These are phyloP conservation scores for Apis dorsata DNA, from an alignment of 1,140 invertebrate species.

Conservation along the genomic window DNA sequence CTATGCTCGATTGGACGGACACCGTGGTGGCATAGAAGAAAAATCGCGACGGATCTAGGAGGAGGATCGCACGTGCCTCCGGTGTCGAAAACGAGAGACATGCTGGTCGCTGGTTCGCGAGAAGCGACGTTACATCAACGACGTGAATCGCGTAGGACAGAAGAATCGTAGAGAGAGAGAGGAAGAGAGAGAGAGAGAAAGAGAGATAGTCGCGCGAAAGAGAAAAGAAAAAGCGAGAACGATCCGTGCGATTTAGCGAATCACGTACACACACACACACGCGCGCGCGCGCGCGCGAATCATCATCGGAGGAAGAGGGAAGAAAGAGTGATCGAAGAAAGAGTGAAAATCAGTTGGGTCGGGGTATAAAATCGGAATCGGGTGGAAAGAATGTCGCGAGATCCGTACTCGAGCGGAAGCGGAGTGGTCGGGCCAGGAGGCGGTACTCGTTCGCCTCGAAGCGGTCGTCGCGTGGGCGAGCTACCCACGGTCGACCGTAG, in stretches of 20 bases:
- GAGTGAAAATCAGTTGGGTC: not conserved
- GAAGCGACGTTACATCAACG: not conserved
- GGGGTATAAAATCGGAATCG: constrained; percentile 26
- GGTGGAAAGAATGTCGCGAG: constrained; percentile 84
- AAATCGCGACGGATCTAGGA: not conserved
- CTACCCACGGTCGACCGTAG: constrained; percentile 92
- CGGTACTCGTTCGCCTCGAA: constrained; percentile 83
- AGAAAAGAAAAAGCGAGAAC: not conserved
- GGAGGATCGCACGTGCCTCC: constrained; percentile 3
- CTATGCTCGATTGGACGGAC: not conserved
- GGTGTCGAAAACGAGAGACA: not conserved
- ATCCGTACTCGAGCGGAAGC: constrained; percentile 83
- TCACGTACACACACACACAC: too few species aligned
- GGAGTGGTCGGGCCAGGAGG: constrained; percentile 80
- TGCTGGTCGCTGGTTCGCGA: not conserved
- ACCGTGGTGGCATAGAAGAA: not conserved
- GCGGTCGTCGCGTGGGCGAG: constrained; percentile 83
- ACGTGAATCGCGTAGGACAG: not conserved
- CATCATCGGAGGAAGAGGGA: not conserved
- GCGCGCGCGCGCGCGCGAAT: too few species aligned
- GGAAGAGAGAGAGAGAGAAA: not conserved
- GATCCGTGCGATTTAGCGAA: not conserved
- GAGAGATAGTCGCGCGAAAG: too few species aligned
- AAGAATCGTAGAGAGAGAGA: not conserved
- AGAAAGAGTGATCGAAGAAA: not conserved